These are phyloP conservation scores for Gorsachius magnificus DNA, from an alignment of 2,797 vertebrate genomes.

Conservation along the genomic window DNA sequence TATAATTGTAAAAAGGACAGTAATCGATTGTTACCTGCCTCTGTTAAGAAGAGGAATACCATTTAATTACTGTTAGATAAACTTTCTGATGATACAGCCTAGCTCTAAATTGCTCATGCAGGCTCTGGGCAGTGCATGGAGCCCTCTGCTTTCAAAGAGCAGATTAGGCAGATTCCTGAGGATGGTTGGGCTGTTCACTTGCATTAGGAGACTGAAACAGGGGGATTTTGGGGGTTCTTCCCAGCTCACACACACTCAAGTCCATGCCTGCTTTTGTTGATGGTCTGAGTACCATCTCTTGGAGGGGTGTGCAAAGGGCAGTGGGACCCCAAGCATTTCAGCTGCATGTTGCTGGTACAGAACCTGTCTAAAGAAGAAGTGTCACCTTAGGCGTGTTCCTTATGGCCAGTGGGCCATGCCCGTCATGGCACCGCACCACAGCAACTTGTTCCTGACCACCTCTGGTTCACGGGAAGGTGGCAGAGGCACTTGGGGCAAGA, in stretches of 20 bases:
- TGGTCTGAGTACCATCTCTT: neutral
- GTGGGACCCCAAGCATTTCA: neutral
- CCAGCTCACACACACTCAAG: neutral
- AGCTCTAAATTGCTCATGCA: neutral
- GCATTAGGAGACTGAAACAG: neutral
- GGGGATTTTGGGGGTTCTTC: neutral
- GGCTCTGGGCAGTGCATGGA: neutral
- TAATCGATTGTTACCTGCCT: neutral
- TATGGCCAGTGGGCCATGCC: too few relatives aligned
- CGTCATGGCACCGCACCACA: fast-evolving
- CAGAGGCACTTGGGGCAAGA: neutral
- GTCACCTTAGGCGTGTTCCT: neutral
- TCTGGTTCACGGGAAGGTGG: neutral
- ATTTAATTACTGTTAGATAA: neutral
- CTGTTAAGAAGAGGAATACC: neutral
- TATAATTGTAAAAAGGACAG: neutral
- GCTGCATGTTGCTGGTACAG: neutral
- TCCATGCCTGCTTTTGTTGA: neutral
- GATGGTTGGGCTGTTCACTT: neutral
- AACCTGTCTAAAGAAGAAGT: neutral
- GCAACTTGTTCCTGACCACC: neutral
- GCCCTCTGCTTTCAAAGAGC: neutral
- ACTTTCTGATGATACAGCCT: neutral
- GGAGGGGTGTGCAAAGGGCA: neutral
- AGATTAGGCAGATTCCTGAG: neutral